phyloP scores from a whole-genome alignment of 1,140 invertebrate species.

The Caenorhabditis briggsae region DNA sequence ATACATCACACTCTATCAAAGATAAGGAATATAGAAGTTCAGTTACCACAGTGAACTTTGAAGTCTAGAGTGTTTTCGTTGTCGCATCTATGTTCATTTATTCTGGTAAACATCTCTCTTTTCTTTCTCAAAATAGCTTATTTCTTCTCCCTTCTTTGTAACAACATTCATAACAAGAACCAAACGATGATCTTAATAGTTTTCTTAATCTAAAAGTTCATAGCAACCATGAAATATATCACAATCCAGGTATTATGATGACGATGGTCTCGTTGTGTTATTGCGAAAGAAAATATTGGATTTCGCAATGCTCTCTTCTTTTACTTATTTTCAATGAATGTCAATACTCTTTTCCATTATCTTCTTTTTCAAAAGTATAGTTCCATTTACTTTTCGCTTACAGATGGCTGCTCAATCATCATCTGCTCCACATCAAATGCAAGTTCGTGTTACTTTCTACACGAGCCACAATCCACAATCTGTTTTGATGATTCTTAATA shows the following conservation, averaged over 20 bases:
- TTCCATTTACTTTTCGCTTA: not conserved
- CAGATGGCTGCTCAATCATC: conserved; percentile 44
- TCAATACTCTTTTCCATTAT: not conserved
- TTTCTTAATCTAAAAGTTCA: not conserved
- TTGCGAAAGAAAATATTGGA: conserved; percentile 8
- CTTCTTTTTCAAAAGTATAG: no score
- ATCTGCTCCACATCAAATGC: conserved; percentile 35
- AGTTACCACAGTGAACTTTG: conserved; percentile 41
- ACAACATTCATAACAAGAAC: not conserved
- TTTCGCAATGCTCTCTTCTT: conserved; percentile 8
- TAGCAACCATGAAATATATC: not conserved
- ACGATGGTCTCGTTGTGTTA: not conserved
- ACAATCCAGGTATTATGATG: not conserved
- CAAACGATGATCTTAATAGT: not conserved
- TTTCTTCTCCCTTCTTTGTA: not conserved
- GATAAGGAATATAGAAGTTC: not conserved
- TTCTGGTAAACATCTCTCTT: conserved; percentile 22
- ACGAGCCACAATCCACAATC: conserved; percentile 47
- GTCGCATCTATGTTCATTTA: not conserved
- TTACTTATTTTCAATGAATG: not conserved
- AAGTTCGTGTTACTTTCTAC: conserved; percentile 44
- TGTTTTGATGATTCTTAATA: conserved; percentile 34
- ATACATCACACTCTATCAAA: not conserved
- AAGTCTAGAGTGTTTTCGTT: conserved; percentile 27
- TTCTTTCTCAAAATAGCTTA: conserved; percentile 6